These are phyloP conservation scores for Capitulum mitella DNA, from an alignment of 2,888 invertebrate species.

Conservation along the genomic window DNA sequence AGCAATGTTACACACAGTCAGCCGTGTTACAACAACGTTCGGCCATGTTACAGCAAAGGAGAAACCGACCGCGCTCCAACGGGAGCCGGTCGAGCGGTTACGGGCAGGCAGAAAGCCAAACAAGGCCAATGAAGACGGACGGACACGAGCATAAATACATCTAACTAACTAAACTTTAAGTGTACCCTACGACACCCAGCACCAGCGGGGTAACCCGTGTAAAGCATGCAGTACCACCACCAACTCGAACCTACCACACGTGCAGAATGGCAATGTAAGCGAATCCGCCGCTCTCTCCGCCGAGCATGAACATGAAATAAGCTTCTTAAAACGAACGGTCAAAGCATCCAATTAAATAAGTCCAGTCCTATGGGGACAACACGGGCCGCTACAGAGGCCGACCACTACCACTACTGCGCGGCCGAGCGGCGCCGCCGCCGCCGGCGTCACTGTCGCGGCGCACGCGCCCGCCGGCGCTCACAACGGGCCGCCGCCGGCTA, in stretches of 20 bases:
- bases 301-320: slow-evolving; percentile 14
- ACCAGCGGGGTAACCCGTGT: slow-evolving; percentile 2
- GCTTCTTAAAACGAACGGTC: slow-evolving; percentile 24
- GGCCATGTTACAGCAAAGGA: too few species aligned
- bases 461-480: not conserved
- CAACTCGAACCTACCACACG: not conserved
- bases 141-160: not conserved
- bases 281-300: slow-evolving; percentile 1
- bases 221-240: slow-evolving; percentile 17
- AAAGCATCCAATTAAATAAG: slow-evolving; percentile 6
- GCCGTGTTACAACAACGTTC: not conserved
- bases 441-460: not conserved
- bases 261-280: slow-evolving; percentile 5
- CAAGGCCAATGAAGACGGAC: not conserved
- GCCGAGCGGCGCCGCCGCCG: not conserved
- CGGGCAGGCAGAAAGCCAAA: not conserved
- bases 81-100: not conserved
- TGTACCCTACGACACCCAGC: not conserved
- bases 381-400: not conserved
- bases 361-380: not conserved
- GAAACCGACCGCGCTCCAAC: not conserved
- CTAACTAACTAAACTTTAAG: not conserved
- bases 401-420: not conserved
- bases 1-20: not conserved
- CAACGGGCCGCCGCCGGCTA: not conserved